Base-by-base conservation (phyloP, 2,888 invertebrate genomes). In the Pseudoips prasinana region DNA sequence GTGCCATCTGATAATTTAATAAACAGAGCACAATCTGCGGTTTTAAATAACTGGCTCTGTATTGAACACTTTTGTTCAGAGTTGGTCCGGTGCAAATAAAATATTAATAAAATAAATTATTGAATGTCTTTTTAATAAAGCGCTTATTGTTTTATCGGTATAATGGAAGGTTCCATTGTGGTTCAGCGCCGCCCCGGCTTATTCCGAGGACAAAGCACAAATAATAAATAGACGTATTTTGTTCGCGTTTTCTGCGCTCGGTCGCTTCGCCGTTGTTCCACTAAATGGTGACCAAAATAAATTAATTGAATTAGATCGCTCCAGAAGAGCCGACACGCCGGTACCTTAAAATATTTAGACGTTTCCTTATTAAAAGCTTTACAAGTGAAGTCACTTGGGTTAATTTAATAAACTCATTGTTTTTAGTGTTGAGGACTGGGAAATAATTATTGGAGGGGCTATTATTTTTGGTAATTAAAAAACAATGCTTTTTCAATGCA, bases 101-200 rank as follows among this genome's bases (percentile, higher is more conserved):
- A 81, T 80, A 78, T 75, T 77, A 84, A 85, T 85, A 78, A 86
- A 82, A 87, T 86, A 85, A 84, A 84, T 85, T 80, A 80, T 69
- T 80, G 82, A 86, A 87, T 84, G 84, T 87, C 87, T 87, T 86
- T 86, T 87, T 87, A 88, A 88, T 88, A 88, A 82, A 83, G 80
- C 67, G 69, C 67, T 71, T 75, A 86, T 88, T 88, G 88, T 88
- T 88, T 88, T 87, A 86, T 71, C 69, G 53, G 65, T 42, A 85
- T 82, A 87, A 87, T 83, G 76, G 85, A 37, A 57, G 53, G 63
- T 54, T 46, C 71, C 60, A 74, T 84, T 84, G 85, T 84, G 62
- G 37, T 37, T 46, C 45, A 66, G 70, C 73, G 65, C 81, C 84
- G 85, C 86, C 86, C 84, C 64, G 66, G 49, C 50, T 73, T 59